Base-by-base conservation (phyloP, 1,140 invertebrate genomes). In the Saccostrea glomerata region DNA sequence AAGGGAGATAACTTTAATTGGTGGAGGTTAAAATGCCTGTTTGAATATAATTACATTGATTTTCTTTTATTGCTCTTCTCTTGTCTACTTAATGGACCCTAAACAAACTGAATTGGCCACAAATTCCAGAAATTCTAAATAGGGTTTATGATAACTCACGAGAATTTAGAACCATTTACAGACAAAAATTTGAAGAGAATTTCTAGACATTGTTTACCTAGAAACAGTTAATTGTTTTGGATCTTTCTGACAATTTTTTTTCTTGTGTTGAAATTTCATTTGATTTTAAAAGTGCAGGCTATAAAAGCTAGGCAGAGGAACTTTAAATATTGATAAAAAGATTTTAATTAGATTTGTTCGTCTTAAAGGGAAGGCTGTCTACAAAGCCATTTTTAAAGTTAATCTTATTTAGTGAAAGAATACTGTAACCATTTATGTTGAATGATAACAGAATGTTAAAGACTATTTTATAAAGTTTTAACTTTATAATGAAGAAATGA, bases 241-340 rank as follows among this genome's bases (percentile, higher is more conserved):
- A 47, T 7, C 47, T 47, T 47, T 47, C 47, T 47, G 47, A 7
- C 47, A 7, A 47, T 47, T 47, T 47, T 47, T 47, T 47, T 47
- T 47, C 9, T 47, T 47, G 47, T 47, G 9, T 47, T 47, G 47
- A 77, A 73, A 77, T 30, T 77, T 6, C 25, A 63, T 30, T 30
- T 77, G 5, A 36, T 77, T 77, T 20, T 77, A 77, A 63, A 63
- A 15, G 70, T 30, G 47, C 70, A 13, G 30, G 25, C 25, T 77
- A 77, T 77, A 77, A 36, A 77, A 66, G 60, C 60, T n/a, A 20
- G 20, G 11, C 30, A 77, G 7, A 77, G 30, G 70, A 77, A 77
- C 23, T 17, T 77, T 77, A 30, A 77, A 36, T 77, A 77, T 77
- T 77, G 70, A 77, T 36, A 77, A 77, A 36, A 77, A 77, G 70